A percentile compares a stretch with the other conserved stretches of the same genome.
phyloP scores from a whole-genome alignment of 2,888 invertebrate species.

The Andrena minutula region DNA sequence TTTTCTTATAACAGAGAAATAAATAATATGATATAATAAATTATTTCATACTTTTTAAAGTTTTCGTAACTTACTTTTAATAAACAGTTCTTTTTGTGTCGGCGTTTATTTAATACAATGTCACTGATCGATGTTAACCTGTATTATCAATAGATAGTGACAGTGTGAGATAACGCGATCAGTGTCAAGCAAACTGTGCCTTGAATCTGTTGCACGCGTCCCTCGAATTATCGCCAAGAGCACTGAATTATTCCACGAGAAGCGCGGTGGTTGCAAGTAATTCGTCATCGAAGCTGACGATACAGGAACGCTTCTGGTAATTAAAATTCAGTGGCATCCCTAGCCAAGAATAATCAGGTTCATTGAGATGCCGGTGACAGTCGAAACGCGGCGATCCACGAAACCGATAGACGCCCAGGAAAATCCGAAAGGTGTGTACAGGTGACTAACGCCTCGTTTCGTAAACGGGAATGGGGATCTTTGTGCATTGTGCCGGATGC shows the following conservation, averaged over 20 bases:
- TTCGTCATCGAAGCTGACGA: neutral
- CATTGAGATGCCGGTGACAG: conserved; percentile 36
- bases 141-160: too few species aligned
- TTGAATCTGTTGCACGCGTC: too few species aligned
- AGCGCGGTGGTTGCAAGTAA: neutral
- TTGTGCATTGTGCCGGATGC: conserved; percentile 22
- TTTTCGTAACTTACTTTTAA: too few species aligned
- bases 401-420: conserved; percentile 15
- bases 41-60: too few species aligned
- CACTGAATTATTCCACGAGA: neutral
- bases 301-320: neutral
- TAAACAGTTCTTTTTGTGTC: too few species aligned
- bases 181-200: too few species aligned
- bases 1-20: too few species aligned
- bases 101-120: too few species aligned
- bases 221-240: too few species aligned
- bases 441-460: conserved; percentile 38
- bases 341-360: conserved; percentile 20
- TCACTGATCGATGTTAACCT: too few species aligned
- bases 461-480: conserved; percentile 17
- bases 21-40: too few species aligned
- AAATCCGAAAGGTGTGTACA: conserved; percentile 30
- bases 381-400: conserved; percentile 21
- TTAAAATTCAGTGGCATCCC: conserved; percentile 17
- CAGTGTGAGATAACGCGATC: too few species aligned